These are phyloP conservation scores for Habroteleia sp. DNA, from an alignment of 2,888 invertebrate genomes.

Conservation along the genomic window DNA sequence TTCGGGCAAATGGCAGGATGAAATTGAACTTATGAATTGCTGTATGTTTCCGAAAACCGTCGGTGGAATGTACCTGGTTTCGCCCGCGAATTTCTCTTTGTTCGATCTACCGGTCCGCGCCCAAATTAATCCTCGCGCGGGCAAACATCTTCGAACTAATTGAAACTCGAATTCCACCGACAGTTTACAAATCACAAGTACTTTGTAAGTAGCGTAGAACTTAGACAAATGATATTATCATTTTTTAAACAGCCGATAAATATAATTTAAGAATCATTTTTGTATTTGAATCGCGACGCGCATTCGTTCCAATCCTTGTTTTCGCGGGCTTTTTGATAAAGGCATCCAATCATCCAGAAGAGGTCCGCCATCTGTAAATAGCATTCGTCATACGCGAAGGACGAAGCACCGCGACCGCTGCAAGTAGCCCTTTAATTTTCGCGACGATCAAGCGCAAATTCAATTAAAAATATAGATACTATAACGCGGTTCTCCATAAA, in stretches of 20 bases:
- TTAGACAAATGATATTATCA: slow-evolving; percentile 16
- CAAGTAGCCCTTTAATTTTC: too few relatives aligned
- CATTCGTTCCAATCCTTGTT: slow-evolving; percentile 11
- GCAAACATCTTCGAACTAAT: too few relatives aligned
- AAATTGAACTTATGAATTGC: slow-evolving; percentile 63
- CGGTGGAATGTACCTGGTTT: slow-evolving; percentile 12
- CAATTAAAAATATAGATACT: too few relatives aligned
- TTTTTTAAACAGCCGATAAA: slow-evolving; percentile 26
- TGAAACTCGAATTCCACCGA: slow-evolving; percentile 10
- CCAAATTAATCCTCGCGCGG: too few relatives aligned
- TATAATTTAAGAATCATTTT: slow-evolving; percentile 30
- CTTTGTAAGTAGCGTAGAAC: slow-evolving; percentile 34
- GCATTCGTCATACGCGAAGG: background rate
- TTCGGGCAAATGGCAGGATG: slow-evolving; percentile 78
- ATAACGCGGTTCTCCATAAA: too few relatives aligned
- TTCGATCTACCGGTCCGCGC: too few relatives aligned
- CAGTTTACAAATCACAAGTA: slow-evolving; percentile 16
- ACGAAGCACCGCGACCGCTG: too few relatives aligned
- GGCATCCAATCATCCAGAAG: slow-evolving; percentile 3
- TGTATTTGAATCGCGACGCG: slow-evolving; percentile 13
- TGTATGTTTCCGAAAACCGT: slow-evolving; percentile 23
- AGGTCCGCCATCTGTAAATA: slow-evolving; percentile 19
- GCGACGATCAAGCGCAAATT: too few relatives aligned
- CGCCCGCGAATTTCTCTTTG: too few relatives aligned
- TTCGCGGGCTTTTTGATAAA: slow-evolving; percentile 14